Evolutionary conservation across 2,113 vertebrate genomes (phyloP).

Genomic region (Diphyllodes magnificus): DNA sequence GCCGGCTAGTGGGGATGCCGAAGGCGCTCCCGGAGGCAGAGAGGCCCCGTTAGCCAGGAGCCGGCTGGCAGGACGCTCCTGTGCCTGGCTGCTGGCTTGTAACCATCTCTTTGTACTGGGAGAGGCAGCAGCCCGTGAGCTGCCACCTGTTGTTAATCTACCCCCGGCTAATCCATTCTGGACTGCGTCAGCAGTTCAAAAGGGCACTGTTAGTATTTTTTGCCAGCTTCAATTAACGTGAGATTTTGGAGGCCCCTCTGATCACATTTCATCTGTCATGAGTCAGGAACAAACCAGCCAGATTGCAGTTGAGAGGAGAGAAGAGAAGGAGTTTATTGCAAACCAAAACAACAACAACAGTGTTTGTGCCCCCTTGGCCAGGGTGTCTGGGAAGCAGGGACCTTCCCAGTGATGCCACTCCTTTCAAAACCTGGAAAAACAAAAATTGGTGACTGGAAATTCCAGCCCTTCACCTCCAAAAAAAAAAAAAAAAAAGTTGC

Average conservation of each 20-base stretch:
- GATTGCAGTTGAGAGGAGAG: conserved; percentile 69
- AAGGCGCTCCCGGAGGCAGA: accelerated
- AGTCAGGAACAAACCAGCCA: conserved; percentile 73
- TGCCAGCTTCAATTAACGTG: conserved; percentile 89
- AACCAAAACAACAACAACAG: conserved; percentile 58
- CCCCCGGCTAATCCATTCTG: conserved; percentile 82
- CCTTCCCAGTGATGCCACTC: background rate
- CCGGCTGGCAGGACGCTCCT: background rate
- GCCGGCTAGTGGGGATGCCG: background rate
- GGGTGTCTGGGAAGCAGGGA: background rate
- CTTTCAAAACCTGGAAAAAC: background rate
- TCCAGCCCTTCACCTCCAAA: background rate
- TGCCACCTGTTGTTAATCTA: conserved; percentile 92
- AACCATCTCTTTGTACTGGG: background rate
- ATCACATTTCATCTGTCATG: conserved; percentile 84
- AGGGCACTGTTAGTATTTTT: conserved; percentile 87
- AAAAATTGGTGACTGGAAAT: background rate
- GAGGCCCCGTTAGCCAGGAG: accelerated
- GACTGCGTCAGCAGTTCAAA: conserved; percentile 89
- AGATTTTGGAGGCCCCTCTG: conserved; percentile 78
- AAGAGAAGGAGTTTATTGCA: conserved; percentile 74
- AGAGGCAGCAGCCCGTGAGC: conserved; percentile 35
- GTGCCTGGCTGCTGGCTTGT: background rate
- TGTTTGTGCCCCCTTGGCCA: background rate
- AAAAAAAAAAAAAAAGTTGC: background rate